Conservation (phyloP, 2,888 invertebrate genomes). For the Epirrhoe tristata region DNA sequence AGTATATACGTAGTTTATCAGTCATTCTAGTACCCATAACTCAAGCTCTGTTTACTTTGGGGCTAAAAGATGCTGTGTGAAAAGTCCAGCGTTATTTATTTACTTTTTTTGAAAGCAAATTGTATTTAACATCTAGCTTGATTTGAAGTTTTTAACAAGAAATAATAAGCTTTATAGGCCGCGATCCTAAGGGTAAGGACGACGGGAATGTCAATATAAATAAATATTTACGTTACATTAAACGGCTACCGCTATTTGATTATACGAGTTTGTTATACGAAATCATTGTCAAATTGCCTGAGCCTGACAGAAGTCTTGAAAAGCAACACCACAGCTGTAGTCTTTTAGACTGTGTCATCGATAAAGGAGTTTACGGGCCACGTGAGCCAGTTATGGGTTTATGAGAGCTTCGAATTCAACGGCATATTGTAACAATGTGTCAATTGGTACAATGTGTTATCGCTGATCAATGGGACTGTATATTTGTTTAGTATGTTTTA, state of each 20-base stretch:
- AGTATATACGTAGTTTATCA: too few relatives aligned
- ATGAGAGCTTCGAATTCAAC: conserved; percentile 35
- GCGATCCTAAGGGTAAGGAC: background rate
- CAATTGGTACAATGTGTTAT: conserved; percentile 17
- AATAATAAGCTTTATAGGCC: background rate
- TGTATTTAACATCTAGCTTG: too few relatives aligned
- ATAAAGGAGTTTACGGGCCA: conserved; percentile 48
- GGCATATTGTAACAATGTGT: conserved; percentile 35
- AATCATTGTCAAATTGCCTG: background rate
- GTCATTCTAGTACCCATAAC: too few relatives aligned
- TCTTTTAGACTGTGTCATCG: conserved; percentile 30
- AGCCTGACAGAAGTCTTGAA: background rate
- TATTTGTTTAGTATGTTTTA: background rate
- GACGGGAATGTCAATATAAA: background rate
- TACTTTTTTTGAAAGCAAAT: too few relatives aligned
- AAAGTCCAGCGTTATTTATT: too few relatives aligned
- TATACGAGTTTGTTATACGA: background rate
- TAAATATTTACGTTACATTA: background rate
- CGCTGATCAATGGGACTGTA: background rate
- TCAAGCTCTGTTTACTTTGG: too few relatives aligned
- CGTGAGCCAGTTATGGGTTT: conserved; percentile 46
- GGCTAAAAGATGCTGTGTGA: too few relatives aligned
- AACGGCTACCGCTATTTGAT: background rate
- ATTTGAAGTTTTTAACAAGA: background rate
- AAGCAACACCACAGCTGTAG: conserved; percentile 1